phyloP scores from a whole-genome alignment of 2,888 invertebrate species.

The Linhomoeus sp. region DNA sequence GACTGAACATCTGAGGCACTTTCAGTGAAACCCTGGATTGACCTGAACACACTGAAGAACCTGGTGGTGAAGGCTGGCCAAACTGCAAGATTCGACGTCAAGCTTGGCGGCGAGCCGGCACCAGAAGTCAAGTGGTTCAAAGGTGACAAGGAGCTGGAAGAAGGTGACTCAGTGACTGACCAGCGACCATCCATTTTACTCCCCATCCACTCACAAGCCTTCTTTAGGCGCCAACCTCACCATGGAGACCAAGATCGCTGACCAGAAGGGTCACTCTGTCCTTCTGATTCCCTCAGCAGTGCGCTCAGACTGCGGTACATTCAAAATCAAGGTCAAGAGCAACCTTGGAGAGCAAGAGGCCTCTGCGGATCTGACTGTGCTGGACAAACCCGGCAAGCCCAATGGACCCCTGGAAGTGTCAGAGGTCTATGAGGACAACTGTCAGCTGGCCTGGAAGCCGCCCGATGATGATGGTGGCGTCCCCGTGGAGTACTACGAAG shows the following conservation, averaged over 20 bases:
- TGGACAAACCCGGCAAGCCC: slow-evolving; percentile 64
- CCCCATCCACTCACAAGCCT: neutral
- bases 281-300: slow-evolving; percentile 66
- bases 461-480: slow-evolving; percentile 48
- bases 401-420: slow-evolving; percentile 67
- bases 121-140: slow-evolving; percentile 74
- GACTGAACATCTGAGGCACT: slow-evolving; percentile 5
- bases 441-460: slow-evolving; percentile 75
- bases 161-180: too few relatives aligned
- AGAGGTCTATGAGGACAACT: slow-evolving; percentile 69
- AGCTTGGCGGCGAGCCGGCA: slow-evolving; percentile 87
- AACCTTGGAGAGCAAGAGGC: slow-evolving; percentile 84
- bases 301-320: slow-evolving; percentile 77
- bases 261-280: slow-evolving; percentile 57
- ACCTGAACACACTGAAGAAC: slow-evolving; percentile 62
- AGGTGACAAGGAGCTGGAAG: slow-evolving; percentile 29
- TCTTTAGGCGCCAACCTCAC: neutral
- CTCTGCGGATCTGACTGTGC: slow-evolving; percentile 71
- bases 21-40: slow-evolving; percentile 79
- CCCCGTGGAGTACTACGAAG: slow-evolving; percentile 20
- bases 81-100: slow-evolving; percentile 73
- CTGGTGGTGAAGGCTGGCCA: slow-evolving; percentile 89
- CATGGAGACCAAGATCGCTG: slow-evolving; percentile 5
- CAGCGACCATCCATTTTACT: too few relatives aligned
- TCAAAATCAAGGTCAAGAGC: slow-evolving; percentile 63